Conservation (phyloP, 2,888 invertebrate species). For the Camponotus fellah region DNA sequence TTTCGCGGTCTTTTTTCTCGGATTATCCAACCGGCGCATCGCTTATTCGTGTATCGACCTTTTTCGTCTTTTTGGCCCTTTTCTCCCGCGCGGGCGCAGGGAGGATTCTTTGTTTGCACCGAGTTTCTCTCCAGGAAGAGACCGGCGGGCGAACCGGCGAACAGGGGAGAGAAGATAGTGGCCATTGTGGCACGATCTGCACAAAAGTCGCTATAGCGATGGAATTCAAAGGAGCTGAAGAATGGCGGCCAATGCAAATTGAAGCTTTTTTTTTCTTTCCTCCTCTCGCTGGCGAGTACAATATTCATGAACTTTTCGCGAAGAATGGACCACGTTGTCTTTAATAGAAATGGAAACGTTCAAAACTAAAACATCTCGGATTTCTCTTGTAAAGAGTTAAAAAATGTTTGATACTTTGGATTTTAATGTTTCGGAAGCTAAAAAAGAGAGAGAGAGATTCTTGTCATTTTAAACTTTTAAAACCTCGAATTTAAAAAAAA, state of each 20-base stretch:
- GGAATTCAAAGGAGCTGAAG: constrained; percentile 83
- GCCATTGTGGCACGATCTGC: constrained; percentile 84
- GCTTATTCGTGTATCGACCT: constrained; percentile 85
- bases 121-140: constrained; percentile 81
- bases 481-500: not conserved
- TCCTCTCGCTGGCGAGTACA: constrained; percentile 55
- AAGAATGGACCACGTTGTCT: constrained; percentile 41
- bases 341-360: constrained; percentile 3
- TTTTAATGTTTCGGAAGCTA: not conserved
- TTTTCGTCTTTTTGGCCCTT: constrained; percentile 82
- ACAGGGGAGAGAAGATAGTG: constrained; percentile 79
- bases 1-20: constrained; percentile 82
- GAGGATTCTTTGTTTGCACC: constrained; percentile 86
- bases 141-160: constrained; percentile 65
- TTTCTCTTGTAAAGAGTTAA: not conserved
- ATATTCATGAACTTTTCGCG: constrained; percentile 63
- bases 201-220: constrained; percentile 85
- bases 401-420: not conserved
- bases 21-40: constrained; percentile 85
- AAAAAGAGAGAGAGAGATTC: not conserved
- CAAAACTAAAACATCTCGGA: not conserved
- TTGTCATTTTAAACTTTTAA: not conserved
- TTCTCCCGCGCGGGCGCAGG: constrained; percentile 78
- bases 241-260: constrained; percentile 84
- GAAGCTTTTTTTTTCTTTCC: constrained; percentile 71